Evolutionary conservation across 2,113 vertebrate genomes (phyloP).

Genomic region (Willisornis vidua): DNA sequence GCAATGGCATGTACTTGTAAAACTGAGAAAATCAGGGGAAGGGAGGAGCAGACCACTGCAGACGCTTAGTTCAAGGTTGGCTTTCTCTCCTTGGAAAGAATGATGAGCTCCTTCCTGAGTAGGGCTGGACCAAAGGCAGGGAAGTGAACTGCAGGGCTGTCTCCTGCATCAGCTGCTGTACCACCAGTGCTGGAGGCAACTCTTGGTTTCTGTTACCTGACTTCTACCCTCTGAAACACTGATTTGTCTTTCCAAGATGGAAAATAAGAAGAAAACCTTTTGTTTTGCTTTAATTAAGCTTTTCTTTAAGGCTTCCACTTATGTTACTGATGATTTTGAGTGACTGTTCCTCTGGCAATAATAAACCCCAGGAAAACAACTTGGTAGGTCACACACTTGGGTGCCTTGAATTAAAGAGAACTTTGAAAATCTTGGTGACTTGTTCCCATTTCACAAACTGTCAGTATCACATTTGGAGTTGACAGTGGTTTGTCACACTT

Average conservation of each 20-base stretch:
- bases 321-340: background rate
- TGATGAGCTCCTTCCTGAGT: background rate
- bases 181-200: fast-evolving
- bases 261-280: background rate
- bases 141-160: background rate
- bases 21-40: background rate
- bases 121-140: background rate
- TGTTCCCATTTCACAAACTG: background rate
- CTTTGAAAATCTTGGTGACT: background rate
- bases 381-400: too few species aligned
- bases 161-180: background rate
- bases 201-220: background rate
- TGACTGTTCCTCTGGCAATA: background rate
- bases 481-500: fast-evolving
- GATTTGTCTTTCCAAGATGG: background rate
- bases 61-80: background rate
- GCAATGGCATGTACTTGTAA: background rate
- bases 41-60: background rate
- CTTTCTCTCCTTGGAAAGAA: background rate
- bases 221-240: background rate
- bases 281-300: background rate
- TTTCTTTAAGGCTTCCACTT: background rate
- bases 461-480: background rate
- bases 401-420: background rate
- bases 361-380: background rate